Conservation (phyloP, 2,797 vertebrate species). For the Neosalanx taihuensis region DNA sequence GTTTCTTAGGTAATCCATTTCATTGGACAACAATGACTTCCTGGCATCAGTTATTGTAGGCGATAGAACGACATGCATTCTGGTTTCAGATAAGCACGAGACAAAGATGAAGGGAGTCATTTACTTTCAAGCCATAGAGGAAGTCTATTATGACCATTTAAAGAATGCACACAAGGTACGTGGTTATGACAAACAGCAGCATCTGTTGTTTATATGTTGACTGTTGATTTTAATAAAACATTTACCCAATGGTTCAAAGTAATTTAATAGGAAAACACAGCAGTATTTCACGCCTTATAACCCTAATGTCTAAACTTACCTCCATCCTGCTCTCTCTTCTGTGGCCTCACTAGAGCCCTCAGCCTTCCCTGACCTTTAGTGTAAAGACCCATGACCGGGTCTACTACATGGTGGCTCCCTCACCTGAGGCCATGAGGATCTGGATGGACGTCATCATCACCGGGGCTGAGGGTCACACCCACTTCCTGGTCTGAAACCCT, state of each 20-base stretch:
- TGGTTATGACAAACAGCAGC: conserved; percentile 3
- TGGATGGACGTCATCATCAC: conserved; percentile 99
- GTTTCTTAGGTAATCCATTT: not conserved
- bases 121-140: conserved; percentile 99
- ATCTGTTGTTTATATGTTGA: not conserved
- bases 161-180: conserved; percentile 97
- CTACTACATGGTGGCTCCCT: conserved; percentile 96
- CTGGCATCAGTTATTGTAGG: not conserved
- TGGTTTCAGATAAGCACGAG: conserved; percentile 90
- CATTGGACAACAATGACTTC: not conserved
- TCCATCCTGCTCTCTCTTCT: not conserved
- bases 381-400: conserved; percentile 95
- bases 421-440: conserved; percentile 95
- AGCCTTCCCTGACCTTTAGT: conserved; percentile 91
- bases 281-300: not conserved
- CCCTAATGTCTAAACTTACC: not conserved
- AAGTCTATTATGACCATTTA: conserved; percentile 98
- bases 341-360: conserved; percentile 80
- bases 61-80: conserved; percentile 20
- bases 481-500: conserved; percentile 84
- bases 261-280: not conserved
- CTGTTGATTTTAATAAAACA: not conserved
- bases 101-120: conserved; percentile 98
- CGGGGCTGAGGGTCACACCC: conserved; percentile 93
- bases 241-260: too few species aligned